Evolutionary conservation across 2,888 invertebrate species (phyloP).

Genomic region (Xylota segnis): DNA sequence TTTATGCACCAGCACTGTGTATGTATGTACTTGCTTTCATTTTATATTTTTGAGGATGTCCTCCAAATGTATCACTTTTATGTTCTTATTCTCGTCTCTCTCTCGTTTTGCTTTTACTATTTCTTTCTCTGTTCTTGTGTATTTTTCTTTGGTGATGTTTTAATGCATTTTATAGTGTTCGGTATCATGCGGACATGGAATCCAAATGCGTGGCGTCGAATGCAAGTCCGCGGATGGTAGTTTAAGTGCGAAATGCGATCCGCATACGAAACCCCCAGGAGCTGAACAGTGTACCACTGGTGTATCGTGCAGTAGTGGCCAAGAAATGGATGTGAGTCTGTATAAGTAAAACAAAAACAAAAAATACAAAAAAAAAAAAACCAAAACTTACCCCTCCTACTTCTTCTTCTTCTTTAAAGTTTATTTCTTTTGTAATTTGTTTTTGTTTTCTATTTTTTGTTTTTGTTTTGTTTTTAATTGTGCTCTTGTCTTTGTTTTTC

Average conservation of each 20-base stretch:
- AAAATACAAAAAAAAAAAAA: constrained; percentile 16
- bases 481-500: constrained; percentile 38
- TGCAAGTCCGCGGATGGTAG: constrained; percentile 88
- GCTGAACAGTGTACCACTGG: constrained; percentile 91
- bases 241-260: constrained; percentile 88
- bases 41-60: constrained; percentile 51
- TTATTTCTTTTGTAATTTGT: constrained; percentile 49
- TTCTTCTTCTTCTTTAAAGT: constrained; percentile 22
- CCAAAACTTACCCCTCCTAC: constrained; percentile 14
- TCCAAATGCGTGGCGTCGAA: constrained; percentile 92
- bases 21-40: constrained; percentile 29
- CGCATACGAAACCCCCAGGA: constrained; percentile 88
- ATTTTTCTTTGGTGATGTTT: constrained; percentile 75
- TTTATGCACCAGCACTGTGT: constrained; percentile 46
- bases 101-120: constrained; percentile 36
- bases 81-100: constrained; percentile 58
- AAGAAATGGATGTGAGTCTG: constrained; percentile 76
- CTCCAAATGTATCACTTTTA: constrained; percentile 66
- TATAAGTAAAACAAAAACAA: constrained; percentile 30
- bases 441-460: constrained; percentile 36
- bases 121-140: constrained; percentile 50
- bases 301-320: constrained; percentile 87
- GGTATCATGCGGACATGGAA: constrained; percentile 95
- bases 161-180: constrained; percentile 89
- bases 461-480: constrained; percentile 73